Evolutionary conservation across 2,113 vertebrate genomes (phyloP).

Genomic region (Macroglossus sobrinus): DNA sequence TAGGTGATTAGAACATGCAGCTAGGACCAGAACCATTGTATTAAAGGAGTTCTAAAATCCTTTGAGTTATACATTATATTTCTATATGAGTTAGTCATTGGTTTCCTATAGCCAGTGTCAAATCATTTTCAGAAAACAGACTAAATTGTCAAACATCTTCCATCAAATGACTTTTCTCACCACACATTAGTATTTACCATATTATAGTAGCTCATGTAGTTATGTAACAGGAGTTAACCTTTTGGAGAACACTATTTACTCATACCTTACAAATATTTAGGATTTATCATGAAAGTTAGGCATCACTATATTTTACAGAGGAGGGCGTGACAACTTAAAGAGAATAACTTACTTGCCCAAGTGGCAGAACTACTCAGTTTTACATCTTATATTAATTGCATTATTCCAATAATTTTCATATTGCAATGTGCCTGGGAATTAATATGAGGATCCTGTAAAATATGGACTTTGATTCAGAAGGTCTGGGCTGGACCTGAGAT

Average conservation of each 20-base stretch:
- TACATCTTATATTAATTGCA: background rate
- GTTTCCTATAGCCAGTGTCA: background rate
- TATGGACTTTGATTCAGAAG: background rate
- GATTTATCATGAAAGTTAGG: background rate
- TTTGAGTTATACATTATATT: background rate
- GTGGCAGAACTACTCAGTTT: background rate
- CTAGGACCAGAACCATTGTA: background rate
- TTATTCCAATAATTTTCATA: background rate
- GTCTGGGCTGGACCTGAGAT: background rate
- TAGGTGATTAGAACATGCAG: background rate
- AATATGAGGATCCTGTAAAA: background rate
- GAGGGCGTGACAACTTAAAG: background rate
- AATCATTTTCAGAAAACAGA: background rate
- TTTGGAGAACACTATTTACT: background rate
- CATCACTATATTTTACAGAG: background rate
- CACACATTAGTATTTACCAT: background rate
- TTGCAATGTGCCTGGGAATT: background rate
- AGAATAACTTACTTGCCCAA: background rate
- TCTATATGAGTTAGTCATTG: background rate
- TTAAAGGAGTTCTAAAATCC: background rate
- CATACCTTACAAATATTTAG: background rate
- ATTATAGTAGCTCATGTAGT: background rate
- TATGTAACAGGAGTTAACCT: background rate
- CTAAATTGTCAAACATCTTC: background rate
- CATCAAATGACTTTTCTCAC: background rate